These are phyloP conservation scores for Holacanthus passer DNA, from an alignment of 2,113 vertebrate species.

Conservation along the genomic window DNA sequence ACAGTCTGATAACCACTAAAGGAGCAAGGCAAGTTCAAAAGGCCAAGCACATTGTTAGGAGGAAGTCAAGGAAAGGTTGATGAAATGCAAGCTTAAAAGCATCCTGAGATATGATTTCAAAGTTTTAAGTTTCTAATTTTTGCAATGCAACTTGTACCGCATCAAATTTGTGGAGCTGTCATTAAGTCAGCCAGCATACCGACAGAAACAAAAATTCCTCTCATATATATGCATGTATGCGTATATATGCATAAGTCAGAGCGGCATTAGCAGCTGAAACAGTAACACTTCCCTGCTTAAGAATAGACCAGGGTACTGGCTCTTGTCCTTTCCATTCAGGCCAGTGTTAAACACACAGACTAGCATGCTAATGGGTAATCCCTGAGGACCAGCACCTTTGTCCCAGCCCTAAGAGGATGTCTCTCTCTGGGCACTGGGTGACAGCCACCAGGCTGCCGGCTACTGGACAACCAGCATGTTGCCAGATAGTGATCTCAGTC, in stretches of 20 bases:
- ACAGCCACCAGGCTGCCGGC: conserved; percentile 79
- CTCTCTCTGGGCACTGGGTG: conserved; percentile 80
- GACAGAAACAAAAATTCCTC: conserved; percentile 52
- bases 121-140: background rate
- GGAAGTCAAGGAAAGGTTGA: background rate
- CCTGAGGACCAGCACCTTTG: conserved; percentile 84
- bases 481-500: conserved; percentile 75
- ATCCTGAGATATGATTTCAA: background rate
- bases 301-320: conserved; percentile 75
- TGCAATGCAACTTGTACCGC: background rate
- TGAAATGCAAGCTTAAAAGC: background rate
- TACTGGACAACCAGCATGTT: conserved; percentile 74
- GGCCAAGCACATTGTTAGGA: background rate
- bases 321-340: conserved; percentile 81
- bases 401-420: conserved; percentile 77
- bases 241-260: conserved; percentile 75
- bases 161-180: background rate
- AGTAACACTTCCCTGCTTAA: conserved; percentile 81
- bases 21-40: background rate
- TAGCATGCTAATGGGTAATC: conserved; percentile 85
- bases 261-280: conserved; percentile 82
- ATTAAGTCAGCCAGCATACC: conserved; percentile 47
- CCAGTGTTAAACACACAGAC: conserved; percentile 84
- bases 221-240: conserved; percentile 77
- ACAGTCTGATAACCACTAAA: conserved; percentile 31